phyloP scores from a whole-genome alignment of 92 coral and sea anemone genomes.

The Parazoanthus darwini region DNA sequence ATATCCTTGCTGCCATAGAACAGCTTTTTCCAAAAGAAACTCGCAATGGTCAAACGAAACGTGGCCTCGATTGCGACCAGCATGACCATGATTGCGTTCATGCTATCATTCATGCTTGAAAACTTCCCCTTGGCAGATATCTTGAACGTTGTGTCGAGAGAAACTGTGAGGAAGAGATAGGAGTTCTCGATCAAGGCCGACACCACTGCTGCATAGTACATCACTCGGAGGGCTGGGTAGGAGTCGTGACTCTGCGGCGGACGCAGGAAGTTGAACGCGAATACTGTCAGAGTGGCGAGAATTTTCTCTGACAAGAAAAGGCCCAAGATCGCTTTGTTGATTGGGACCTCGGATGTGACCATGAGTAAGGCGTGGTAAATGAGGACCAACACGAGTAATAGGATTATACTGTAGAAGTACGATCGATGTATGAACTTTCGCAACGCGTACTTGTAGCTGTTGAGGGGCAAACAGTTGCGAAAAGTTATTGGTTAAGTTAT shows the following conservation, averaged over 20 bases:
- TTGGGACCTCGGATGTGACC: not conserved
- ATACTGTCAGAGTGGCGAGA: constrained; percentile 8
- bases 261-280: constrained; percentile 45
- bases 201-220: constrained; percentile 17
- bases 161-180: constrained; percentile 17
- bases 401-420: constrained; percentile 13
- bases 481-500: too few species aligned
- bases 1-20: constrained; percentile 30
- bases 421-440: constrained; percentile 18
- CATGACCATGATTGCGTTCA: constrained; percentile 20
- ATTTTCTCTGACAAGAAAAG: constrained; percentile 39
- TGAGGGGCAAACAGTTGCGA: not conserved
- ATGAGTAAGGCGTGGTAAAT: constrained; percentile 28
- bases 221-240: constrained; percentile 41
- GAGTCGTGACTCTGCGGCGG: constrained; percentile 40
- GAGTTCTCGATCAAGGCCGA: constrained; percentile 43
- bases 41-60: constrained; percentile 23
- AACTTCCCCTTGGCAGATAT: constrained; percentile 26
- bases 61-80: constrained; percentile 28
- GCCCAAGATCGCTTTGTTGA: constrained; percentile 35
- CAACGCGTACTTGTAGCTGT: constrained; percentile 25
- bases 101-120: not conserved
- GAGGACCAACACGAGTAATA: not conserved
- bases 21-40: constrained; percentile 36
- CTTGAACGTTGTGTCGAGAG: constrained; percentile 37